Base-by-base conservation (phyloP, 2,888 invertebrate species). In the Argyra leucocephala region DNA sequence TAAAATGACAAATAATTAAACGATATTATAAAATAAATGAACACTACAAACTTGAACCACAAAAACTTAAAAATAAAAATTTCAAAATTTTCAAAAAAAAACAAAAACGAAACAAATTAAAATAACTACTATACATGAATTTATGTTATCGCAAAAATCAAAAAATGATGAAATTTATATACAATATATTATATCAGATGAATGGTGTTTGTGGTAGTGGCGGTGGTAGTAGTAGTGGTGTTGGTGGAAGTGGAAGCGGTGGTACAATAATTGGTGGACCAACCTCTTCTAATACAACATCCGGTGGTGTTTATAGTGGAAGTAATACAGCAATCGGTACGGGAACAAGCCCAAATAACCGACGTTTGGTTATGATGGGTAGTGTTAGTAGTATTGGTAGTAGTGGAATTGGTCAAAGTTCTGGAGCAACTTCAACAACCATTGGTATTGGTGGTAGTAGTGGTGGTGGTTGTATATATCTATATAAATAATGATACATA, bases 261-360 rank as follows among this genome's bases (percentile, higher is more conserved):
- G 48, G 9, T 5, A 48, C 9, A 12, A 12, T 15, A 18, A 5
- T 9, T 68, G 68, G 69, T 66, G 69, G 68, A 66, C 67, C 66
- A 69, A 67, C 68, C 66, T 69, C 69, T 67, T 68, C 69, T 69
- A 67, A 69, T 24, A 61, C 61, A 61, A 61, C 61, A 68, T 68
- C 70, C 62, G 70, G 70, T 60, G 72, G 72, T 70, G 70, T 72
- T 70, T 72, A 72, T 70, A 72, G 71, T 65, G 72, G 72, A 69
- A 72, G 72, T 72, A 72, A 72, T 69, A 69, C 72, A 70, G 71
- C 72, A 70, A 72, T 72, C 69, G 72, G 72, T 72, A 72, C 70
- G 72, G 70, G 58, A 22, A 58, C 22, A 58, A 67, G 66, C 67
- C 69, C 69, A 64, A 67, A 60, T 69, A 69, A 67, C 66, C 69